Evolutionary conservation across 2,888 invertebrate species (phyloP), one percentile per base, ranked within the genome.

Genomic region (Folsomia candida): DNA sequence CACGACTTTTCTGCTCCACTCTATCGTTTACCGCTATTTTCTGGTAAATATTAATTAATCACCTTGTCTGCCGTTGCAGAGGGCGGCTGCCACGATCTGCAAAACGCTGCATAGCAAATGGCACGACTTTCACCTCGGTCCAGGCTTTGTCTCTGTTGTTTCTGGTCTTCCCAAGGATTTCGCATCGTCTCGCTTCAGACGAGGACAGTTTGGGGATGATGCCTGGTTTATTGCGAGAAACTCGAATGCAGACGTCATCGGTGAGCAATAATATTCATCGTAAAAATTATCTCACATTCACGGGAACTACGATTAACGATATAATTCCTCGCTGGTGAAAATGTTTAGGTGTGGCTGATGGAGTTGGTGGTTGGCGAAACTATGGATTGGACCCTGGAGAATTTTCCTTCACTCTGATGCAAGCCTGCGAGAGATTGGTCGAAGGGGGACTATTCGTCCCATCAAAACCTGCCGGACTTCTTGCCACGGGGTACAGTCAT

Each of bases 361-460:
- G 98, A 76, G 98, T 98, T 68, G 98, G 98, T 69, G 98, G 98
- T 66, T 98, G 98, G 98, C 88, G 97, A 81, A 92, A 93, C 76
- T 97, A 97, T 83, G 98, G 97, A 66, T 93, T 98, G 80, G 97
- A 98, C 85, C 97, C 98, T 1, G 97, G 97, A 66, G 92, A 92
- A 83, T 98, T 98, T 85, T 95, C 97, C 9, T 89, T 90, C 76
- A 92, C 93, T 82, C 86, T 98, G 80, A 97, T 98, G 98, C 89
- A 88, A 83, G 92, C 93, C 29, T 97, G 97, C 83, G 95, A 96
- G 85, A 89, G 94, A 80, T 88, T 97, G 81, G 95, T 97, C 78
- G 89, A 89, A 81, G 89, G 91, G 86, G 96, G 95, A 71, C 90
- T 90, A 82, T 96, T 97, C 83, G 90, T 89, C 81, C 90, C 95